Conservation (phyloP, 2,113 vertebrate species). For the Nyctereutes procyonoides region DNA sequence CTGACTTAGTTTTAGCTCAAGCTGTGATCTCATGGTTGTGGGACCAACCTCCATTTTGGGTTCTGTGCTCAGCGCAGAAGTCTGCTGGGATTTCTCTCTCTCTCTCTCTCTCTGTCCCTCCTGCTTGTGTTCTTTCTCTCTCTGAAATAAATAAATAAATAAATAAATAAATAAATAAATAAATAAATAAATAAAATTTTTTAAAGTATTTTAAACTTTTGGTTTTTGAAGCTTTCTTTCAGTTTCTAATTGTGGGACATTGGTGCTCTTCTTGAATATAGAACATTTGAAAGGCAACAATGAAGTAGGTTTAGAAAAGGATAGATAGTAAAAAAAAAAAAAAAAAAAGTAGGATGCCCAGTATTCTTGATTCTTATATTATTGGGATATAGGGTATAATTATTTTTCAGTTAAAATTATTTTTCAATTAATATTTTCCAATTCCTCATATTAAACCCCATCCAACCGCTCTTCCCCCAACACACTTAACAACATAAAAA, state of each 20-base stretch:
- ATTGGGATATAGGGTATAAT: background rate
- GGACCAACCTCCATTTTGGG: background rate
- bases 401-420: background rate
- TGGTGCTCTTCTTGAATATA: background rate
- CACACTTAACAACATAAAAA: background rate
- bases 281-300: background rate
- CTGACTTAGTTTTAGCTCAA: background rate
- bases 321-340: background rate
- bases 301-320: background rate
- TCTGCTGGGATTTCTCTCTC: background rate
- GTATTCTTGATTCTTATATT: background rate
- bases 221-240: conserved; percentile 8
- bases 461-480: fast-evolving
- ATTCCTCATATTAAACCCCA: background rate
- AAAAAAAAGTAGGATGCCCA: background rate
- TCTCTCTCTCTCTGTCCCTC: background rate
- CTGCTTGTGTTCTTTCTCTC: background rate
- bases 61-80: background rate
- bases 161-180: background rate
- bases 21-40: background rate
- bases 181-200: background rate
- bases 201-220: background rate
- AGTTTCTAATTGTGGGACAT: background rate
- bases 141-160: background rate
- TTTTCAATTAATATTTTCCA: background rate